phyloP scores from a whole-genome alignment of 2,888 invertebrate species.

The Sialis fuliginosa region DNA sequence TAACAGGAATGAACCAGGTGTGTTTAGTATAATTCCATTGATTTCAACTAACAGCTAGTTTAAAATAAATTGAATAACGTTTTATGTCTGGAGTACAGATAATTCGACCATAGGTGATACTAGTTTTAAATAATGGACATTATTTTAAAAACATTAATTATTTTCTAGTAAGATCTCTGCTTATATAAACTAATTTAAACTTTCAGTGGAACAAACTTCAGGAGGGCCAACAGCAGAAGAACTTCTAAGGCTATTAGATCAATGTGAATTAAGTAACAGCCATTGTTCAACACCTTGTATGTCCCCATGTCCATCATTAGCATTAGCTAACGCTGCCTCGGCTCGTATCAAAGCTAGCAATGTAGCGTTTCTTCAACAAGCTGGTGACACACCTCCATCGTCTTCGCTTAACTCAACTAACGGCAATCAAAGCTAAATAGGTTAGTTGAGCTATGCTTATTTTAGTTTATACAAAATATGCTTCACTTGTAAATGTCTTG shows the following conservation, averaged over 20 bases:
- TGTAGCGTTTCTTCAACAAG: conserved; percentile 41
- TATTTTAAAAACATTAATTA: background rate
- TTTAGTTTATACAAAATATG: too few relatives aligned
- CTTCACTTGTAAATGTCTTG: too few relatives aligned
- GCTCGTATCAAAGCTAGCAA: conserved; percentile 38
- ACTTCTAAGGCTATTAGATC: conserved; percentile 75
- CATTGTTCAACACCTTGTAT: conserved; percentile 61
- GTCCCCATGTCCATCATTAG: conserved; percentile 48
- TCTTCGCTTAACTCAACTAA: too few relatives aligned
- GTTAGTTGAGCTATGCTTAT: too few relatives aligned
- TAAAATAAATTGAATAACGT: too few relatives aligned
- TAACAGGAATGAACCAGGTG: conserved; percentile 31
- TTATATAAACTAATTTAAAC: conserved; percentile 4
- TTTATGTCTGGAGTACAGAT: too few relatives aligned
- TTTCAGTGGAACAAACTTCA: conserved; percentile 36
- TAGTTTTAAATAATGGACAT: too few relatives aligned
- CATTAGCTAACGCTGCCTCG: conserved; percentile 29
- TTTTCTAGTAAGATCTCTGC: background rate
- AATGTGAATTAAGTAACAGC: conserved; percentile 80
- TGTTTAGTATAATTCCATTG: too few relatives aligned
- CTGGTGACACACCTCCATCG: too few relatives aligned
- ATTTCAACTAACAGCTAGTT: too few relatives aligned
- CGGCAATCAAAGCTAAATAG: too few relatives aligned
- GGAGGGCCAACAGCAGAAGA: conserved; percentile 91
- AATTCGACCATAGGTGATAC: too few relatives aligned